Evolutionary conservation across 2,113 vertebrate species (phyloP).

Genomic region (Pelmatolapia mariae): DNA sequence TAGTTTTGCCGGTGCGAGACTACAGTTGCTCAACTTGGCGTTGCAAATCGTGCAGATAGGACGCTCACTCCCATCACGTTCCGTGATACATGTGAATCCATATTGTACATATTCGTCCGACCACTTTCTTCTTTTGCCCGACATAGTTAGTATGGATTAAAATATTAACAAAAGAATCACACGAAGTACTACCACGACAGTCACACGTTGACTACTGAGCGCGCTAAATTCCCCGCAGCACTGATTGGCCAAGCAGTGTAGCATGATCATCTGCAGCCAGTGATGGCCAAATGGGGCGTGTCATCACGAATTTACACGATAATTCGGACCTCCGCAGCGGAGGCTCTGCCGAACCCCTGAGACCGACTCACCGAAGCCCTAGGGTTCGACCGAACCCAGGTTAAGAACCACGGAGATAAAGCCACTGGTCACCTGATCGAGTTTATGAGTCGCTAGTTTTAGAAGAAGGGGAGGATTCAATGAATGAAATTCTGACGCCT

Average conservation of each 20-base stretch:
- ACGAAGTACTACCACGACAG: no score
- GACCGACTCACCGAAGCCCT: fast-evolving
- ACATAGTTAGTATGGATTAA: no score
- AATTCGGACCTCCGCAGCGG: background rate
- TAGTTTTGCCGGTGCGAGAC: no score
- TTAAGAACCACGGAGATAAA: background rate
- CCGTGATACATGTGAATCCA: no score
- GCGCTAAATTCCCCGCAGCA: fast-evolving
- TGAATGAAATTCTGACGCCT: background rate
- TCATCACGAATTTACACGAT: fast-evolving
- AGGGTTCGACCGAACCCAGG: fast-evolving
- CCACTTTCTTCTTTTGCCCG: no score
- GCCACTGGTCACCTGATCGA: background rate
- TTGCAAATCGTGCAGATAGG: no score
- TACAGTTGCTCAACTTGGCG: no score
- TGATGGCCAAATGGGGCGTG: fast-evolving
- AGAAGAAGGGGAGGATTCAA: background rate
- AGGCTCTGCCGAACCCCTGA: background rate
- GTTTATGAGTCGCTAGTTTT: background rate
- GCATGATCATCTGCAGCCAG: background rate
- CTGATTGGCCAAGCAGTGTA: background rate
- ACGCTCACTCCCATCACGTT: no score
- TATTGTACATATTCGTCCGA: no score
- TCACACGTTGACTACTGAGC: no score
- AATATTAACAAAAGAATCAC: no score